A percentile compares a stretch with the other conserved stretches of the same genome.
Evolutionary conservation across 1,140 invertebrate species (phyloP).

Genomic region (Armadillidium nasatum): DNA sequence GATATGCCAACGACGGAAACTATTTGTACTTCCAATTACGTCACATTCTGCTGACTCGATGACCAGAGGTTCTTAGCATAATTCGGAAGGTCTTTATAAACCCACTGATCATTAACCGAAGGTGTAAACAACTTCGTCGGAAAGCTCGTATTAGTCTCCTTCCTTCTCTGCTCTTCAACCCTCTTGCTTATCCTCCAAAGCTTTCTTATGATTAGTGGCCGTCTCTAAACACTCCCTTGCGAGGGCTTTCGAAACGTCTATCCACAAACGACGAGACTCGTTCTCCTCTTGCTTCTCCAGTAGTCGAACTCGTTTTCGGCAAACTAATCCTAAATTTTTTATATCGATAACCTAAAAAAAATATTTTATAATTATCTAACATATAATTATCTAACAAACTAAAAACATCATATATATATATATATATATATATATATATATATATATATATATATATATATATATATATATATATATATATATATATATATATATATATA

Average conservation of each 20-base stretch:
- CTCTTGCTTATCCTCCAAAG: conserved; percentile 57
- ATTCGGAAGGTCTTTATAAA: conserved; percentile 39
- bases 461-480: no score
- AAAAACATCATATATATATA: no score
- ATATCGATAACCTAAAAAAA: conserved; percentile 51
- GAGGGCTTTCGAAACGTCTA: conserved; percentile 56
- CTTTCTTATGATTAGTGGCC: conserved; percentile 56
- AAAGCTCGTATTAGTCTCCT: conserved; percentile 50
- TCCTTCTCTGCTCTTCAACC: conserved; percentile 54
- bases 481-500: no score
- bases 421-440: no score
- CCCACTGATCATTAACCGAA: conserved; percentile 35
- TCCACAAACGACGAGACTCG: conserved; percentile 57
- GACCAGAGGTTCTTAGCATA: conserved; percentile 21
- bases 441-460: no score
- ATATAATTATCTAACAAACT: no score
- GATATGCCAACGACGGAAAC: no score
- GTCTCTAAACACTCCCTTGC: conserved; percentile 52
- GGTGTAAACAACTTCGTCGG: conserved; percentile 47
- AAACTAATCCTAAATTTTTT: conserved; percentile 51
- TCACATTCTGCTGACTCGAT: no score
- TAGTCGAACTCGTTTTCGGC: conserved; percentile 51
- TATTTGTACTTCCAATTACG: no score
- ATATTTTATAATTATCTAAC: no score
- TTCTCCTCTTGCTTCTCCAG: conserved; percentile 50